Percentiles rank a stretch among this genome's conserved stretches.
Evolutionary conservation across 2,797 vertebrate species (phyloP).

Genomic region (Bradypodion ventrale): DNA sequence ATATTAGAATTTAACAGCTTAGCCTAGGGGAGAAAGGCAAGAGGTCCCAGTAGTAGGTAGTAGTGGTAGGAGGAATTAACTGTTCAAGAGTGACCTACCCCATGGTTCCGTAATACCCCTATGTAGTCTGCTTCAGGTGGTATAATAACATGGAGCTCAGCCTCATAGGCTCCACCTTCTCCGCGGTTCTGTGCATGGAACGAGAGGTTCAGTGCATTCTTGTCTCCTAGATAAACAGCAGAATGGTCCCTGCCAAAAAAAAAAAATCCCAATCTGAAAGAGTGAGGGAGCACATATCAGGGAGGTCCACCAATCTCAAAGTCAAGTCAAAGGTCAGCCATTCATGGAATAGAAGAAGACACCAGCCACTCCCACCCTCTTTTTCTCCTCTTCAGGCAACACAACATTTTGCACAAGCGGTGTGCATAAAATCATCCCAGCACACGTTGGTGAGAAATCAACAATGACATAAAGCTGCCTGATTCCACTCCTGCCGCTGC

Average conservation of each 20-base stretch:
- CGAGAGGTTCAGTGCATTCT: conserved; percentile 85
- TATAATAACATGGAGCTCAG: conserved; percentile 87
- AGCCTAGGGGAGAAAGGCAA: neutral
- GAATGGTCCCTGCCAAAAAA: conserved; percentile 85
- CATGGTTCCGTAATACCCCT: conserved; percentile 87
- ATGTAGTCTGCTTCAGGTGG: conserved; percentile 91
- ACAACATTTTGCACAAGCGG: too few species aligned
- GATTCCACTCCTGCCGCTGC: too few species aligned
- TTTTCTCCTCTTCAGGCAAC: neutral
- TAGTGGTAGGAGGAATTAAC: neutral
- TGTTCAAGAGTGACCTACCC: conserved; percentile 75
- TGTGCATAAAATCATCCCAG: neutral
- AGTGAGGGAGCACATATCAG: neutral
- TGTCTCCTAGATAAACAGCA: conserved; percentile 86
- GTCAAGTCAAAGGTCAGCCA: neutral
- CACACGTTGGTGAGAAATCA: neutral
- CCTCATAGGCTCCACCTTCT: conserved; percentile 92
- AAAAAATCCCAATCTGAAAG: conserved; percentile 12
- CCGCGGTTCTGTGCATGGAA: conserved; percentile 88
- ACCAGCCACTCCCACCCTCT: accelerated
- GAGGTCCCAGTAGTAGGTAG: neutral
- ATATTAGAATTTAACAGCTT: neutral
- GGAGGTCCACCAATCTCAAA: neutral
- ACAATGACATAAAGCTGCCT: neutral
- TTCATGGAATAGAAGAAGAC: neutral